phyloP scores from a whole-genome alignment of 2,113 vertebrate species.

The Larimichthys crocea region DNA sequence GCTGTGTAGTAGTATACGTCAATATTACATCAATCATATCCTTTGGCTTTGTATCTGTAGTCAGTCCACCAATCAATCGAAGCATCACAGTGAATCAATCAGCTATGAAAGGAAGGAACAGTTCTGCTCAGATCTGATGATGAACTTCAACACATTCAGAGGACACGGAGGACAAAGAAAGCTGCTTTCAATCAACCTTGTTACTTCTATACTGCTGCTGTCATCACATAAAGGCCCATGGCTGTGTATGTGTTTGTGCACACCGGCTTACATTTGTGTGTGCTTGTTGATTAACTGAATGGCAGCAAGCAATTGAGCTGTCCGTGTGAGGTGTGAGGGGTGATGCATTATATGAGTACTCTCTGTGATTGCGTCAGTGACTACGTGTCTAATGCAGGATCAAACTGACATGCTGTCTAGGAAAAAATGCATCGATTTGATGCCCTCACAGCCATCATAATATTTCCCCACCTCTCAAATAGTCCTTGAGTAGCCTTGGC shows the following conservation, averaged over 20 bases:
- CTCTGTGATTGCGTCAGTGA: constrained; percentile 67
- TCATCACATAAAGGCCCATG: constrained; percentile 53
- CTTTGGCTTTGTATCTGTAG: background rate
- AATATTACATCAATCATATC: background rate
- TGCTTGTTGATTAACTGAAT: constrained; percentile 67
- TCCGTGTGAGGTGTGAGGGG: constrained; percentile 64
- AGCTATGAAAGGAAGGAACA: background rate
- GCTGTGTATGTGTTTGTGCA: constrained; percentile 9
- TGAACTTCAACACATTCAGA: constrained; percentile 44
- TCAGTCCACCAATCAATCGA: background rate
- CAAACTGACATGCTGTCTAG: constrained; percentile 37
- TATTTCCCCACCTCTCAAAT: constrained; percentile 62
- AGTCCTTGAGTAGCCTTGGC: constrained; percentile 67
- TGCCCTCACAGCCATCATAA: constrained; percentile 47
- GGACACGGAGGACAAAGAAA: constrained; percentile 49
- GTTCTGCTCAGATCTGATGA: background rate
- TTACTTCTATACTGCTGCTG: constrained; percentile 24
- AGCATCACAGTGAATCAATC: background rate
- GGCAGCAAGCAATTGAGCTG: constrained; percentile 46
- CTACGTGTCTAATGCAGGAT: constrained; percentile 69
- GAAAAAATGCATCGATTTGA: constrained; percentile 55
- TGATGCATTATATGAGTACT: constrained; percentile 69
- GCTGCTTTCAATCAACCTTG: constrained; percentile 58
- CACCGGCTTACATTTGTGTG: constrained; percentile 22
- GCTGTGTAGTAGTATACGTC: background rate